phyloP scores from a whole-genome alignment of 2,888 invertebrate genomes.

The Teleogryllus oceanicus region DNA sequence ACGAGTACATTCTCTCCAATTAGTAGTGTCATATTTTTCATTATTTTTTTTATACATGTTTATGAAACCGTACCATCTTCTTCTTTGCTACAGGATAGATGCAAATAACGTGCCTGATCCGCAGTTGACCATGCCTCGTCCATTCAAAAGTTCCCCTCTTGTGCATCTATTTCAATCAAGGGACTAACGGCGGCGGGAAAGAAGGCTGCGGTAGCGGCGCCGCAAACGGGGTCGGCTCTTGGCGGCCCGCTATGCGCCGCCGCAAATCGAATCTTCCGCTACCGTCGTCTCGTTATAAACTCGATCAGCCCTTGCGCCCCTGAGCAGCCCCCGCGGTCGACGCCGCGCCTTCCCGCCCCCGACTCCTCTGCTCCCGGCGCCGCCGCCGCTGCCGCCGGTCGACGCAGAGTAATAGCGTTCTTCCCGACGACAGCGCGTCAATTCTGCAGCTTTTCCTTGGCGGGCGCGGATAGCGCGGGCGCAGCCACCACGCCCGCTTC shows the following conservation, averaged over 20 bases:
- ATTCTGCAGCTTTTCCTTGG: background rate
- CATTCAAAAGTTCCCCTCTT: too few species aligned
- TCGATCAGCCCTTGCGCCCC: background rate
- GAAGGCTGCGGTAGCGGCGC: background rate
- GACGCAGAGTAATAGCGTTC: background rate
- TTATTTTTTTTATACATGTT: too few species aligned
- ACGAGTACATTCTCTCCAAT: too few species aligned
- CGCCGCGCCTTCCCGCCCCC: background rate
- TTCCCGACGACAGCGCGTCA: background rate
- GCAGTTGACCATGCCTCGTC: too few species aligned
- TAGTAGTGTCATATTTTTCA: too few species aligned
- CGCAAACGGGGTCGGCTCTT: background rate
- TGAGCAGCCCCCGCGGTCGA: background rate
- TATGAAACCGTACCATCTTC: too few species aligned
- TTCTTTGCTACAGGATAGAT: too few species aligned
- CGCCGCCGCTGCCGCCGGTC: background rate
- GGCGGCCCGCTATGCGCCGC: too few species aligned
- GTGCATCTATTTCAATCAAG: background rate
- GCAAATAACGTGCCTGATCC: too few species aligned
- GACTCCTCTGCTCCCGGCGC: background rate
- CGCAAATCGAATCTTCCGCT: slow-evolving; percentile 11
- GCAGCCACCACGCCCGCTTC: background rate
- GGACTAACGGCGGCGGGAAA: background rate
- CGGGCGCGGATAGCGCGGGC: background rate
- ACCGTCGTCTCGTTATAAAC: background rate